phyloP scores from a whole-genome alignment of 2,113 vertebrate genomes.

The Gnathonemus echidnorhynchus region DNA sequence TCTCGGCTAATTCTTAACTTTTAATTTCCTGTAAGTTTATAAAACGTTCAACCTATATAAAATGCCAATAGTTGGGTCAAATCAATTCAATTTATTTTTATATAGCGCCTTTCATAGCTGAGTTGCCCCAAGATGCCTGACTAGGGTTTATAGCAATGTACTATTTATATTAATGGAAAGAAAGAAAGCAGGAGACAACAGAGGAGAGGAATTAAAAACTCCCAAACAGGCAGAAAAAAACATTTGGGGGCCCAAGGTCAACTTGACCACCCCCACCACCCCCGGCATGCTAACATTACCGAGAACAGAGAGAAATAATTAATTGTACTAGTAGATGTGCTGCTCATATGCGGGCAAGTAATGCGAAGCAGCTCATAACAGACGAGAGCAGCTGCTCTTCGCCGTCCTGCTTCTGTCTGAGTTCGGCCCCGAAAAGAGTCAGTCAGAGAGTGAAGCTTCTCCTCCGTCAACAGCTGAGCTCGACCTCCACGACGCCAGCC shows the following conservation, averaged over 20 bases:
- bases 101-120: not conserved
- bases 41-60: not conserved
- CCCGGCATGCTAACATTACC: not conserved
- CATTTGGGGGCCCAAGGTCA: not conserved
- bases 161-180: not conserved
- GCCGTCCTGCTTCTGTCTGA: not conserved
- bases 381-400: not conserved
- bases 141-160: not conserved
- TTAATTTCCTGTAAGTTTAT: not conserved
- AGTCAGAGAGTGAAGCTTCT: not conserved
- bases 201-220: not conserved
- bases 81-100: not conserved
- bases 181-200: not conserved
- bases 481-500: not conserved
- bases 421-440: not conserved
- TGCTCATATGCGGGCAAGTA: not conserved
- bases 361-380: not conserved
- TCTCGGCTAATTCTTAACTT: not conserved
- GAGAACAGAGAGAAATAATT: not conserved
- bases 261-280: not conserved
- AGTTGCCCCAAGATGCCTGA: not conserved
- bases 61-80: not conserved
- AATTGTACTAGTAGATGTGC: not conserved
- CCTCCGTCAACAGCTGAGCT: not conserved
- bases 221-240: not conserved